Percentiles rank a stretch among this genome's conserved stretches.
These are phyloP conservation scores for Campoplex capitator DNA, from an alignment of 2,888 invertebrate species.

Conservation along the genomic window DNA sequence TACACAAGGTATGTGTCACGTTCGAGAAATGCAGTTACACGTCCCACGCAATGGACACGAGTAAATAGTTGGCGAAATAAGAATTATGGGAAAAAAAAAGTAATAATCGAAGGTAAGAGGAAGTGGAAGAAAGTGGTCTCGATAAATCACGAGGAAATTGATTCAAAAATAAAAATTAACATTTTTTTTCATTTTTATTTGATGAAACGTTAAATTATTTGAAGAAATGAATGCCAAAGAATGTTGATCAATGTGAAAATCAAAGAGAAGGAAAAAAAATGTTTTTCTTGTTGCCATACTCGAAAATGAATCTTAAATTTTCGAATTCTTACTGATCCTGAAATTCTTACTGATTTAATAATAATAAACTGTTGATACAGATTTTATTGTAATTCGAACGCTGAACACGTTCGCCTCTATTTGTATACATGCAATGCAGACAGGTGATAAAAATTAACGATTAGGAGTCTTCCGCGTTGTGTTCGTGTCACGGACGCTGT, in stretches of 20 bases:
- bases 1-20: constrained; percentile 76
- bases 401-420: constrained; percentile 20
- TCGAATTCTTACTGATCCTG: not conserved
- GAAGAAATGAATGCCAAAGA: too few species aligned
- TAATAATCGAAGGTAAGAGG: constrained; percentile 26
- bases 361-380: not conserved
- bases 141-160: constrained; percentile 1
- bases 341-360: not conserved
- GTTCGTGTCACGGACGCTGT: constrained; percentile 67
- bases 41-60: constrained; percentile 75
- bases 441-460: constrained; percentile 61
- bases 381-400: constrained; percentile 25
- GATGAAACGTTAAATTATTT: too few species aligned
- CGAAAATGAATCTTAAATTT: not conserved
- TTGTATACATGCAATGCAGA: constrained; percentile 21
- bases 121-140: not conserved
- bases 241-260: not conserved
- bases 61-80: constrained; percentile 30
- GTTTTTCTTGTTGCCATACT: too few species aligned
- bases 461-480: constrained; percentile 57
- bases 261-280: not conserved
- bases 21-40: constrained; percentile 80
- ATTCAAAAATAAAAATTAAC: not conserved
- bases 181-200: too few species aligned
- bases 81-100: constrained; percentile 50